Evolutionary conservation across 2,888 invertebrate genomes (phyloP), one percentile per base, ranked within the genome.

Genomic region (Diploptera punctata): DNA sequence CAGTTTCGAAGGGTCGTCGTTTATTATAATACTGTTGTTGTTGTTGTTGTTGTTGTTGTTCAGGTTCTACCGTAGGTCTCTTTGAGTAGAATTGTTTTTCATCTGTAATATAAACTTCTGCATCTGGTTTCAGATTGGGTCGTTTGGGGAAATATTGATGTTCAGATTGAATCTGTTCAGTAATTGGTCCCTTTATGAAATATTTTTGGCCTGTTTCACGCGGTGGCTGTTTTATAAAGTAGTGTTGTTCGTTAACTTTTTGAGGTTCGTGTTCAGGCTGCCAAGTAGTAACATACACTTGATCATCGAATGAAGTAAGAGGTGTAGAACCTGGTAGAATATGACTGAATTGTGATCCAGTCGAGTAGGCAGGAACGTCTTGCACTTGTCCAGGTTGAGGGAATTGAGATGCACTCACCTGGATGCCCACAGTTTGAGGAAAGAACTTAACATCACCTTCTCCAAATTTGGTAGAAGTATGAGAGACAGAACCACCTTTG

Each of bases 271-370:
- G 24, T 9, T 24, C 24, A n/a, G 65, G 47, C 3, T 31, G 65
- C 43, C 26, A 26, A 16, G 65, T 65, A 3, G 65, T 65, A 0
- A 65, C 44, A 24, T 13, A 47, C 1, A n/a, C n/a, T 16, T 65
- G 44, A 1, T 65, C 47, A n/a, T 65, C 47, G 16, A 26, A 43
- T 1, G 47, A 65, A 3, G 44, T 47, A 0, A 65, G 1, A 2
- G 65, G 65, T 3, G 47, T 29, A 5, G 47, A 65, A 1, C 47
- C 47, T 24, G 65, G 47, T 2, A 65, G 65, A n/a, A 65, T 47
- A n/a, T 3, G 60, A n/a, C 60, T 31, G 9, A 31, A 16, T 3
- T n/a, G 16, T 47, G 47, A 47, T 3, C 57, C 57, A n/a, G 57
- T 57, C n/a, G 57, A 21, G 18, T 26, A 33, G 3, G 33, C 3